A percentile compares a stretch with the other conserved stretches of the same genome.
Conservation (phyloP, 2,888 invertebrate genomes). For the Stenodera caucasica region DNA sequence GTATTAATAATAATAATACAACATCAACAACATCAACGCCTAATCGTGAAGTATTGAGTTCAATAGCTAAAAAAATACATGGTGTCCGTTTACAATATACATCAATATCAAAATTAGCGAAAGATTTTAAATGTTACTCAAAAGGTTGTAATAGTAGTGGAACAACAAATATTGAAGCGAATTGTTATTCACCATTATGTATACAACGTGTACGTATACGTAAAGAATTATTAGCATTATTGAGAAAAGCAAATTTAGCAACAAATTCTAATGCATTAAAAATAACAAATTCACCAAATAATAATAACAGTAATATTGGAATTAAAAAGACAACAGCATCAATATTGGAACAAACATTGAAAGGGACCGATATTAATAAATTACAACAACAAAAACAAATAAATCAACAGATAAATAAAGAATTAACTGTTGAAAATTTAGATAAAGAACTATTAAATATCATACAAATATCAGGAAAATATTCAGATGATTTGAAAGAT, state of each 20-base stretch:
- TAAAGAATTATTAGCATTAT: conserved; percentile 65
- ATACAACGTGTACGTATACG: conserved; percentile 72
- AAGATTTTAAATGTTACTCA: conserved; percentile 74
- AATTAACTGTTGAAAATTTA: conserved; percentile 58
- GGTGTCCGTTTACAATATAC: conserved; percentile 70
- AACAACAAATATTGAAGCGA: conserved; percentile 58
- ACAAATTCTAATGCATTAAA: conserved; percentile 59
- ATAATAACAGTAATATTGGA: conserved; percentile 13
- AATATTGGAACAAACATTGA: conserved; percentile 71
- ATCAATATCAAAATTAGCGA: conserved; percentile 68
- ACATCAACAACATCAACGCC: conserved; percentile 37
- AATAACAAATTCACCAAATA: conserved; percentile 43
- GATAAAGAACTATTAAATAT: conserved; percentile 65
- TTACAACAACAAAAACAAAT: conserved; percentile 29
- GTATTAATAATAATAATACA: conserved; percentile 35
- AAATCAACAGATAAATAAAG: conserved; percentile 32
- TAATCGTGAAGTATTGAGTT: conserved; percentile 62
- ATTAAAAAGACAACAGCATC: conserved; percentile 61
- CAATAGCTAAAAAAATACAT: conserved; percentile 69
- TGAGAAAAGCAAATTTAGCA: conserved; percentile 65
- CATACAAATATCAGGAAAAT: conserved; percentile 64
- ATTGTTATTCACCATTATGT: conserved; percentile 83
- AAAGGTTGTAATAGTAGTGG: conserved; percentile 66
- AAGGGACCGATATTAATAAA: conserved; percentile 58
- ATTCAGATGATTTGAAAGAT: conserved; percentile 56